A percentile compares a stretch with the other conserved stretches of the same genome.
Conservation (phyloP, 1,140 invertebrate species). For the Tetramorium simillimum region DNA sequence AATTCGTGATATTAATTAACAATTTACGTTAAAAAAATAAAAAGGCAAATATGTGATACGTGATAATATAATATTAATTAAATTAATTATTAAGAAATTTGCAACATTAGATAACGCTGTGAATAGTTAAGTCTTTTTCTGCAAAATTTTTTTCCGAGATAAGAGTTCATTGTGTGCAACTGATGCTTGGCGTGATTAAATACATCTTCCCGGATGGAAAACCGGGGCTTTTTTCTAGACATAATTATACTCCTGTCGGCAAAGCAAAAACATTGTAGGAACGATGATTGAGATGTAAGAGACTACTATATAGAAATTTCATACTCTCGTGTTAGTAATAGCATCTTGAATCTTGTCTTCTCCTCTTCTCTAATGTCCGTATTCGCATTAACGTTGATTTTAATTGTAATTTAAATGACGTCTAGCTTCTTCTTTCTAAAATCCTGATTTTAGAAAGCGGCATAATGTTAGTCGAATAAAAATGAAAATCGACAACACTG, state of each 20-base stretch:
- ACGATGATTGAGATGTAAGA: slow-evolving; percentile 48
- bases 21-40: neutral
- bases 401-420: neutral
- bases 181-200: slow-evolving; percentile 9
- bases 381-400: neutral
- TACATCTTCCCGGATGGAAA: slow-evolving; percentile 23
- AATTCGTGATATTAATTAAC: slow-evolving; percentile 7
- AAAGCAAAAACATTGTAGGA: neutral
- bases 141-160: neutral
- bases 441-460: neutral
- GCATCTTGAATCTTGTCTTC: slow-evolving; percentile 25
- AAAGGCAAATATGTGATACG: neutral
- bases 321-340: slow-evolving; percentile 4
- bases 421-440: neutral
- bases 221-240: slow-evolving; percentile 4
- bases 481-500: neutral
- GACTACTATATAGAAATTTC: slow-evolving; percentile 18
- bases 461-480: neutral
- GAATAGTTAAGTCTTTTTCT: neutral
- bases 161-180: slow-evolving; percentile 12
- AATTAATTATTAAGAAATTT: slow-evolving; percentile 2
- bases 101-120: neutral
- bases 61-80: neutral
- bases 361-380: neutral
- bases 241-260: slow-evolving; percentile 36